Percentiles rank a stretch among this genome's conserved stretches.
Evolutionary conservation across 2,888 invertebrate genomes (phyloP).

Genomic region (Orthonychiurus folsomi): DNA sequence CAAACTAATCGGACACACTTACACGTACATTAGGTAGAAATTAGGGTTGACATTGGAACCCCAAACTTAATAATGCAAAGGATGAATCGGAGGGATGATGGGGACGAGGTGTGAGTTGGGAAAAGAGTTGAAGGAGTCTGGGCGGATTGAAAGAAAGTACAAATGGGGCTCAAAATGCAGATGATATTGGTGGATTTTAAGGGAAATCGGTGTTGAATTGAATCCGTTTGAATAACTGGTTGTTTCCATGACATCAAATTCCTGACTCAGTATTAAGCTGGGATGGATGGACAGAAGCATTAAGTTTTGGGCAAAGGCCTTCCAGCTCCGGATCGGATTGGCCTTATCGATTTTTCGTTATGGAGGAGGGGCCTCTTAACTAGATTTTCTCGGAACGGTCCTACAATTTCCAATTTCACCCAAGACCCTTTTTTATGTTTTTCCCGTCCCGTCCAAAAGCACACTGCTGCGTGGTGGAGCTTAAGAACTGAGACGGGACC

Average conservation of each 20-base stretch:
- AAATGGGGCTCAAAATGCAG: no score
- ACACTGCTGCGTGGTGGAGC: neutral
- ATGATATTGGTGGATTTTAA: neutral
- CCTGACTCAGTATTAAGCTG: neutral
- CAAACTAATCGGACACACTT: no score
- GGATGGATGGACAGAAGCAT: neutral
- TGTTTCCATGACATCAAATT: conserved; percentile 1
- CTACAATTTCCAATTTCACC: conserved; percentile 42
- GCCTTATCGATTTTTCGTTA: conserved; percentile 41
- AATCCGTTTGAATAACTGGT: neutral
- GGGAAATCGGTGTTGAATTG: neutral
- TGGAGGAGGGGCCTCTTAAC: conserved; percentile 41
- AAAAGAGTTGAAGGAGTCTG: no score
- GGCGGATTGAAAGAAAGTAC: no score
- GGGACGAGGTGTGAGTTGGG: no score
- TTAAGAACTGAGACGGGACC: neutral
- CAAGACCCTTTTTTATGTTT: conserved; percentile 42
- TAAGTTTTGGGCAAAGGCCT: conserved; percentile 36
- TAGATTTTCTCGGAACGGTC: conserved; percentile 41
- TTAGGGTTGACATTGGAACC: no score
- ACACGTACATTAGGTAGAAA: no score
- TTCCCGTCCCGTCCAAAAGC: conserved; percentile 39
- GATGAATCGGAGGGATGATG: no score
- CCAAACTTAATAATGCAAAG: no score
- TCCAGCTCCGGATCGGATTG: conserved; percentile 41